Evolutionary conservation across 2,888 invertebrate genomes (phyloP).

Genomic region (Troides oblongomaculatus): DNA sequence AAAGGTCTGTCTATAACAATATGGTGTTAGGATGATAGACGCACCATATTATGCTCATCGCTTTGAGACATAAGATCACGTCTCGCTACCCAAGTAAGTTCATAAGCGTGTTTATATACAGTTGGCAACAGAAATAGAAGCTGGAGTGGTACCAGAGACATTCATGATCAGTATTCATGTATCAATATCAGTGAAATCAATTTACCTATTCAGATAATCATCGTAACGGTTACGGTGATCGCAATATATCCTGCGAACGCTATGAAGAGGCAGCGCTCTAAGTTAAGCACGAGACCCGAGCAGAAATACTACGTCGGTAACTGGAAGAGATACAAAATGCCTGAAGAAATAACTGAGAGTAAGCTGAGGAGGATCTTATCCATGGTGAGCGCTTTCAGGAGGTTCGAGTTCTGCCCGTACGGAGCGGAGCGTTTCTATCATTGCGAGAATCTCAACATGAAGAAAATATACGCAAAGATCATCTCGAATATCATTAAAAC

Average conservation of each 20-base stretch:
- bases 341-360: conserved; percentile 29
- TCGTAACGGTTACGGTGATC: neutral
- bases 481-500: conserved; percentile 4
- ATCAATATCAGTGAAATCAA: no score
- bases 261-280: neutral
- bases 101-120: no score
- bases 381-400: conserved; percentile 24
- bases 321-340: conserved; percentile 38
- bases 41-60: no score
- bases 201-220: neutral
- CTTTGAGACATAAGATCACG: no score
- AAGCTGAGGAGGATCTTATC: conserved; percentile 36
- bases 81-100: no score
- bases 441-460: conserved; percentile 37
- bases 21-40: no score
- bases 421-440: conserved; percentile 31
- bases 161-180: no score
- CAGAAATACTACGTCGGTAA: conserved; percentile 35
- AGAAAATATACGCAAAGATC: conserved; percentile 16
- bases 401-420: conserved; percentile 10
- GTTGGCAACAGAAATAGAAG: no score
- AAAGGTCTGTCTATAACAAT: no score
- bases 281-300: conserved; percentile 4
- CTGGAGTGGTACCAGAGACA: no score
- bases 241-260: neutral